phyloP scores from a whole-genome alignment of 2,888 invertebrate species.

The Himalopsyche japonica region DNA sequence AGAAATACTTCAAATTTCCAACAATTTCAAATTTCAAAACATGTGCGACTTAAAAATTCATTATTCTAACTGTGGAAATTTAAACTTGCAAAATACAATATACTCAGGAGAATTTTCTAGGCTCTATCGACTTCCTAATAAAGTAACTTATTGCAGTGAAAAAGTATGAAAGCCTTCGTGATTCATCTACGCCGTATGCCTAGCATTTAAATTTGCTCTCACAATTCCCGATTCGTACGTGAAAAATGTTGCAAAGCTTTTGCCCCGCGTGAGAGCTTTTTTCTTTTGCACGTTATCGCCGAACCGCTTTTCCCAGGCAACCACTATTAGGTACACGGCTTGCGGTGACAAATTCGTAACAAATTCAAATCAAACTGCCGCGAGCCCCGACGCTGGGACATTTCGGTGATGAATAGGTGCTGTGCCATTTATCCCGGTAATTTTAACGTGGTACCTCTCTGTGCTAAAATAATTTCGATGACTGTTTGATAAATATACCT shows the following conservation, averaged over 20 bases:
- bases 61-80: too few species aligned
- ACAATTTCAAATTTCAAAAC: too few species aligned
- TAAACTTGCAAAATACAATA: not conserved
- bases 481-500: not conserved
- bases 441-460: not conserved
- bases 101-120: not conserved
- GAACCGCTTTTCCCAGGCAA: not conserved
- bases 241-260: not conserved
- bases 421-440: not conserved
- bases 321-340: not conserved
- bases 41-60: too few species aligned
- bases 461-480: not conserved
- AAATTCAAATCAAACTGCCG: slow-evolving; percentile 30
- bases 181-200: not conserved
- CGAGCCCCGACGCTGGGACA: not conserved
- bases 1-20: too few species aligned
- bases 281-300: not conserved
- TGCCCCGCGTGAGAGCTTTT: not conserved
- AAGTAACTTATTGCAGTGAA: not conserved
- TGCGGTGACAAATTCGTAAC: slow-evolving; percentile 26
- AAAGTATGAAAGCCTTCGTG: not conserved
- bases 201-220: not conserved
- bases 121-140: not conserved
- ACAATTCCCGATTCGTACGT: not conserved
- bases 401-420: not conserved